These are phyloP conservation scores for Drosophila greeni DNA, from an alignment of 2,888 invertebrate genomes.

Conservation along the genomic window DNA sequence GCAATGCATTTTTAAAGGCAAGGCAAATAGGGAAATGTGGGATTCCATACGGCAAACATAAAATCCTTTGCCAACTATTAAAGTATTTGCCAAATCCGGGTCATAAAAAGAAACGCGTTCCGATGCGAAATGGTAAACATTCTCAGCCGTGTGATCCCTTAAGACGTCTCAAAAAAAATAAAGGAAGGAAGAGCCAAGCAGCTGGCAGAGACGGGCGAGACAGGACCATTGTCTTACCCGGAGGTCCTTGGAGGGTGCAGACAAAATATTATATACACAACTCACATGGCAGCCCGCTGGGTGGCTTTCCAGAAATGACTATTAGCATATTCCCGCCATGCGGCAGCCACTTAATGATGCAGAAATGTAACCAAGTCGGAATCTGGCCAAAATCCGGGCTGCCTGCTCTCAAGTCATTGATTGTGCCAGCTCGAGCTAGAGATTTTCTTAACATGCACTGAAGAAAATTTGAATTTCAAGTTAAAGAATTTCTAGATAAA, in stretches of 20 bases:
- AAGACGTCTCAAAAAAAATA: slow-evolving; percentile 10
- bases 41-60: neutral
- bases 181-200: neutral
- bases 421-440: slow-evolving; percentile 37
- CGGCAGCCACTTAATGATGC: slow-evolving; percentile 66
- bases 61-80: slow-evolving; percentile 34
- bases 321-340: slow-evolving; percentile 63
- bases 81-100: slow-evolving; percentile 31
- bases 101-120: slow-evolving; percentile 27
- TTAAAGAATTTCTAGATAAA: neutral
- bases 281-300: slow-evolving; percentile 39
- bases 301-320: slow-evolving; percentile 33
- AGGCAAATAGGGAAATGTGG: neutral
- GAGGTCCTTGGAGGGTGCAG: slow-evolving; percentile 8
- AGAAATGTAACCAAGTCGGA: slow-evolving; percentile 51
- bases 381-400: slow-evolving; percentile 45
- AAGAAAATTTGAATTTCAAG: neutral
- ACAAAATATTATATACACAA: slow-evolving; percentile 39
- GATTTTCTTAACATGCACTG: slow-evolving; percentile 14
- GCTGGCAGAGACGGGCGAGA: slow-evolving; percentile 16
- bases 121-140: slow-evolving; percentile 38
- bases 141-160: slow-evolving; percentile 26
- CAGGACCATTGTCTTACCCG: slow-evolving; percentile 54
- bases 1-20: slow-evolving; percentile 25
- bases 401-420: slow-evolving; percentile 53